Evolutionary conservation across 2,113 vertebrate species (phyloP).

Genomic region (Callipepla squamata): DNA sequence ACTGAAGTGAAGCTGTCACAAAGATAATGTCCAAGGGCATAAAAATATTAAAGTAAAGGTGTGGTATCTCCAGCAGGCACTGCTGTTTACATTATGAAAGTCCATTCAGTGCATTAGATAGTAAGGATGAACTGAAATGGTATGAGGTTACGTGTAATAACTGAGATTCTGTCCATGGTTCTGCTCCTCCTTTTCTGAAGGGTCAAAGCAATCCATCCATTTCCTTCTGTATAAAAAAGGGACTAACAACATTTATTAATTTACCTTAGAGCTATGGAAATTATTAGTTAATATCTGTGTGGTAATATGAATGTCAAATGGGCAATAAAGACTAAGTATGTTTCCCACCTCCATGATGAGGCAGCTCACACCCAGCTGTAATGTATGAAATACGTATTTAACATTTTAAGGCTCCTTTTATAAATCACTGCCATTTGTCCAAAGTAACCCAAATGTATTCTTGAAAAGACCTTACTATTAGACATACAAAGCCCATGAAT

Average conservation of each 20-base stretch:
- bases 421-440: constrained; percentile 54
- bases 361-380: constrained; percentile 52
- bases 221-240: constrained; percentile 15
- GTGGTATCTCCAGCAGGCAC: neutral
- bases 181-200: neutral
- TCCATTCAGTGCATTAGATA: neutral
- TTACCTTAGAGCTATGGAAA: constrained; percentile 49
- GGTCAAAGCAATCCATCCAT: constrained; percentile 33
- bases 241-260: constrained; percentile 51
- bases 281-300: constrained; percentile 45
- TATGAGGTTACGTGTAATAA: neutral
- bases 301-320: constrained; percentile 42
- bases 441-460: constrained; percentile 1
- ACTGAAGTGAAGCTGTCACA: neutral
- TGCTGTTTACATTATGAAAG: neutral
- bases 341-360: constrained; percentile 49
- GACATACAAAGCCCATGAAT: neutral
- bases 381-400: constrained; percentile 53
- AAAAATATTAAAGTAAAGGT: neutral
- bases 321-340: constrained; percentile 65
- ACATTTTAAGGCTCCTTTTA: constrained; percentile 56
- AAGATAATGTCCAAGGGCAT: fast-evolving
- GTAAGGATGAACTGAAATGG: neutral
- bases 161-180: neutral
- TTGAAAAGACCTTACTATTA: neutral